A percentile compares a stretch with the other conserved stretches of the same genome.
Evolutionary conservation across 2,797 vertebrate species (phyloP).

Genomic region (Microchirus variegatus): DNA sequence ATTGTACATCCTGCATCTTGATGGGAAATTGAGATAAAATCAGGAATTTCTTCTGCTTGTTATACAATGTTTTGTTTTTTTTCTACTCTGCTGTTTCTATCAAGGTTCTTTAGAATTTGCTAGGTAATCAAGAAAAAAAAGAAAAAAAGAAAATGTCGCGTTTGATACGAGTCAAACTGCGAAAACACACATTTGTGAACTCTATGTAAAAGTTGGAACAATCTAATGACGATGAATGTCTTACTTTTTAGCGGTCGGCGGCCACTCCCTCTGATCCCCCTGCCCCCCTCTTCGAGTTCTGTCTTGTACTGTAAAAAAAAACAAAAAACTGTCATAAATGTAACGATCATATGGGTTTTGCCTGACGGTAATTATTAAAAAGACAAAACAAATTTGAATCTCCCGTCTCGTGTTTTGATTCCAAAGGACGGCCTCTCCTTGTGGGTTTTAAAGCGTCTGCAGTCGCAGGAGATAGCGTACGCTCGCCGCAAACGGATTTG

Average conservation of each 20-base stretch:
- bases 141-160: conserved; percentile 45
- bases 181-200: conserved; percentile 75
- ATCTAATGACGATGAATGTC: conserved; percentile 87
- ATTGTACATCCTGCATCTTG: conserved; percentile 76
- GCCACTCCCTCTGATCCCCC: conserved; percentile 68
- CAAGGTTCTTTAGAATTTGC: conserved; percentile 79
- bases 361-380: conserved; percentile 84
- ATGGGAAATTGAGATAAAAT: conserved; percentile 81
- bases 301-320: conserved; percentile 84
- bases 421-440: not conserved
- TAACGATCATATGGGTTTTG: conserved; percentile 81
- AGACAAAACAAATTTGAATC: conserved; percentile 54
- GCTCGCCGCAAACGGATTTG: not conserved
- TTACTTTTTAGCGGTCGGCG: conserved; percentile 78
- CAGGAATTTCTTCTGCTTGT: conserved; percentile 86
- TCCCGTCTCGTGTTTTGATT: not conserved
- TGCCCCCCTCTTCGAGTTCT: conserved; percentile 66
- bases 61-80: conserved; percentile 80
- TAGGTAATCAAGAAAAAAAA: conserved; percentile 71
- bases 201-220: conserved; percentile 79
- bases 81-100: conserved; percentile 86
- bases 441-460: not conserved
- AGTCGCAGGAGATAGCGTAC: not conserved
- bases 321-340: conserved; percentile 84
- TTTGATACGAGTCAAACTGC: conserved; percentile 80